Percentiles rank a stretch among this genome's conserved stretches.
phyloP scores from a whole-genome alignment of 2,797 vertebrate species.

The Darevskia mixta region DNA sequence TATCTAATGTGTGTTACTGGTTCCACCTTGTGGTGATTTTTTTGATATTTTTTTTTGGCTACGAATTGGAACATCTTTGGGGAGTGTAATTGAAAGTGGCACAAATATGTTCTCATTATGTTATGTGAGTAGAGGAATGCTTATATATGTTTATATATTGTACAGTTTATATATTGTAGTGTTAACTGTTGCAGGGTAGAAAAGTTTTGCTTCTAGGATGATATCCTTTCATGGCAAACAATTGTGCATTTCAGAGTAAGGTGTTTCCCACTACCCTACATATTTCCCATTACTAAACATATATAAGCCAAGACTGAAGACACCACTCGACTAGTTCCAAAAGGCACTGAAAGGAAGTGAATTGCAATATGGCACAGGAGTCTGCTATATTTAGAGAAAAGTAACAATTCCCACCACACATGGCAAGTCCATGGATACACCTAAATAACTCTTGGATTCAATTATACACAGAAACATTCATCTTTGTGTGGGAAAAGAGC shows the following conservation, averaged over 20 bases:
- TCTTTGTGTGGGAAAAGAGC: not conserved
- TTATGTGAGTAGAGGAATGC: not conserved
- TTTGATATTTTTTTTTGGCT: not conserved
- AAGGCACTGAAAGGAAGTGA: not conserved
- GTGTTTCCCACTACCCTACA: not conserved
- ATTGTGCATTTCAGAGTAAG: not conserved
- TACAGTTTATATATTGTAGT: not conserved
- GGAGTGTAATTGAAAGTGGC: not conserved
- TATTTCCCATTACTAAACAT: not conserved
- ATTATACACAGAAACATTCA: not conserved
- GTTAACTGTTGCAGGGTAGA: not conserved
- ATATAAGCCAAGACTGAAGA: not conserved
- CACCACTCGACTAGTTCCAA: not conserved
- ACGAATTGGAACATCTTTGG: not conserved
- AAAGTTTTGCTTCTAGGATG: not conserved
- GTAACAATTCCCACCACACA: not conserved
- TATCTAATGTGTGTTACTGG: slow-evolving; percentile 36
- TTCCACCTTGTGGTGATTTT: slow-evolving; percentile 74
- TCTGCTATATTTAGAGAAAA: not conserved
- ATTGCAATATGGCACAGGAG: not conserved
- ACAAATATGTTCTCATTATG: not conserved
- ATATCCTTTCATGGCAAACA: not conserved
- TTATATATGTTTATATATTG: no score
- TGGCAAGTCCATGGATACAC: not conserved
- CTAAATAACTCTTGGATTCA: not conserved